These are phyloP conservation scores for Burhinus oedicnemus DNA, from an alignment of 2,113 vertebrate species.

Conservation along the genomic window DNA sequence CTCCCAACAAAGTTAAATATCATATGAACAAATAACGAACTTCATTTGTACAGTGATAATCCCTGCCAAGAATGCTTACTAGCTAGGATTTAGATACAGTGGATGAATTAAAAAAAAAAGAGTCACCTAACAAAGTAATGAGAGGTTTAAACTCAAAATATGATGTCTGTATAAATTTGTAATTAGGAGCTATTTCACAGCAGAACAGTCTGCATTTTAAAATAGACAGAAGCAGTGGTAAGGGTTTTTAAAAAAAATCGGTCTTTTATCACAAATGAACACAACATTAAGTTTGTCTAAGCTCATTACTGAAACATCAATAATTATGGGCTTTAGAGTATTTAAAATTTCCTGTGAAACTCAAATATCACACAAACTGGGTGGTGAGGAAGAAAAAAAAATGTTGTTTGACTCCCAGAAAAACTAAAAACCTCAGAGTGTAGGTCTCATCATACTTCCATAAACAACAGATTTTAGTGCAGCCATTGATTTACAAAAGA, in stretches of 20 bases:
- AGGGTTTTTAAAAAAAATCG: neutral
- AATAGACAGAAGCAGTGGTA: neutral
- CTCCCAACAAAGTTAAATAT: neutral
- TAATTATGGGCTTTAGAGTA: neutral
- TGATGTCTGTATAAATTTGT: neutral
- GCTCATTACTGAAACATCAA: neutral
- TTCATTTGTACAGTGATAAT: neutral
- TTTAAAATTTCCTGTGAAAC: neutral
- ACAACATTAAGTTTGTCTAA: neutral
- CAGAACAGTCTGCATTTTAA: neutral
- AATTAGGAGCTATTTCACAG: neutral
- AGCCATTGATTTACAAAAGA: constrained; percentile 4
- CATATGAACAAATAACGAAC: neutral
- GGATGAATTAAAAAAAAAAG: neutral
- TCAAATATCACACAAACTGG: neutral
- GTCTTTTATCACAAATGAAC: neutral
- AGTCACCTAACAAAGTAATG: neutral
- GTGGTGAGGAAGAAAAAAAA: neutral
- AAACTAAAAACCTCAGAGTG: neutral
- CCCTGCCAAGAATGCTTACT: neutral
- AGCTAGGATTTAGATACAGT: neutral
- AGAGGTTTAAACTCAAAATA: neutral
- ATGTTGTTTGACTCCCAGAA: neutral
- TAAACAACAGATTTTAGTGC: neutral
- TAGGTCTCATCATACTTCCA: neutral